These are phyloP conservation scores for Falcunculus frontatus DNA, from an alignment of 2,113 vertebrate species.

Conservation along the genomic window DNA sequence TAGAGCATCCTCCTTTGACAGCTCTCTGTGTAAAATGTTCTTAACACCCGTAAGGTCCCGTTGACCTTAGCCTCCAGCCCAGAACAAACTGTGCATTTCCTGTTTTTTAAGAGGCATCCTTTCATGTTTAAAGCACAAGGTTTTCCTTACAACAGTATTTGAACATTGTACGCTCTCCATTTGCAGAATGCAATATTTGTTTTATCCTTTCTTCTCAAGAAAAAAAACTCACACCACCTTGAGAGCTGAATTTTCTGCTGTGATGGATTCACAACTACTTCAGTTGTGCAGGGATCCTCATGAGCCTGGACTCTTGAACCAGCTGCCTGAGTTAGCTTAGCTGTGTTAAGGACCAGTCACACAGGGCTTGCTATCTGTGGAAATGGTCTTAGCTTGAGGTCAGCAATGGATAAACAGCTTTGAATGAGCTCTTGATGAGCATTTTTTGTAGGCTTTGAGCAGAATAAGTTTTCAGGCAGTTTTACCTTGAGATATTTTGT, in stretches of 20 bases:
- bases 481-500: background rate
- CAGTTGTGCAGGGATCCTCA: background rate
- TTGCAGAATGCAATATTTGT: background rate
- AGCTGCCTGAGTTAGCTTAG: background rate
- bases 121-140: background rate
- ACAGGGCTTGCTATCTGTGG: background rate
- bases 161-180: background rate
- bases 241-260: background rate
- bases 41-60: background rate
- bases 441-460: background rate
- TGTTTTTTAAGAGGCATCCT: background rate
- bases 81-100: background rate
- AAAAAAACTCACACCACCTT: background rate
- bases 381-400: background rate
- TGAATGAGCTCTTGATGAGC: background rate
- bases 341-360: background rate
- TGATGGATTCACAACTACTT: background rate
- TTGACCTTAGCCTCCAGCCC: background rate
- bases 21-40: background rate
- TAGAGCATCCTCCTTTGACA: background rate
- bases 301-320: background rate
- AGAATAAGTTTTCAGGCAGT: background rate
- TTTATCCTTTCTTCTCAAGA: background rate
- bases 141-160: background rate
- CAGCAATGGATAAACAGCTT: background rate